A percentile compares a stretch with the other conserved stretches of the same genome.
These are phyloP conservation scores for Telenomus remus DNA, from an alignment of 1,140 invertebrate genomes.

Conservation along the genomic window DNA sequence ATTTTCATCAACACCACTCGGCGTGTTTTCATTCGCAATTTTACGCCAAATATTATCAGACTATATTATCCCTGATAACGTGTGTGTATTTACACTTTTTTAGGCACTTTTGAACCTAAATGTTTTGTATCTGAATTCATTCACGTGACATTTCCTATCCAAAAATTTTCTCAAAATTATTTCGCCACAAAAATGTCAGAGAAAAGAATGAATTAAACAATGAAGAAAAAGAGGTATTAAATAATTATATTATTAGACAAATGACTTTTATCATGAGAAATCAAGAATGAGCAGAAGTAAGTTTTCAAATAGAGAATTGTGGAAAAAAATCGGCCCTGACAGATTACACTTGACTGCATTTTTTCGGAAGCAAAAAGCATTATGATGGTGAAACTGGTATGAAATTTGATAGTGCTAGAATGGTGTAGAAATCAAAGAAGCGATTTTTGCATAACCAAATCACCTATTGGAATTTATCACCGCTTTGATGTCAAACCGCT, in stretches of 20 bases:
- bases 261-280: no score
- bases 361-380: slow-evolving; percentile 52
- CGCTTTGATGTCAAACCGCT: slow-evolving; percentile 42
- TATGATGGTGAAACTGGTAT: slow-evolving; percentile 34
- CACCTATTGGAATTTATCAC: slow-evolving; percentile 32
- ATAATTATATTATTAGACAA: no score
- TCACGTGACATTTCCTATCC: no score
- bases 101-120: background rate
- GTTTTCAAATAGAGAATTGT: slow-evolving; percentile 8
- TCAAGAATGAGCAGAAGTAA: background rate
- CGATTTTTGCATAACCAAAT: slow-evolving; percentile 44
- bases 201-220: no score
- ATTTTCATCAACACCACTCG: no score
- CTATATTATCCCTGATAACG: background rate
- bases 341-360: slow-evolving; percentile 49
- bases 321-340: slow-evolving; percentile 32
- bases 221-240: no score
- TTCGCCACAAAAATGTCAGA: no score
- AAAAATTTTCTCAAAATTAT: no score
- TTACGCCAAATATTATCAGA: slow-evolving; percentile 9
- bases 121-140: background rate
- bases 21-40: background rate
- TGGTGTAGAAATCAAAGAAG: slow-evolving; percentile 30
- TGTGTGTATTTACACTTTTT: slow-evolving; percentile 3
- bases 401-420: slow-evolving; percentile 42